Evolutionary conservation across 1,140 invertebrate genomes (phyloP), one percentile per base, ranked within the genome.

Genomic region (Pollicipes pollicipes): DNA sequence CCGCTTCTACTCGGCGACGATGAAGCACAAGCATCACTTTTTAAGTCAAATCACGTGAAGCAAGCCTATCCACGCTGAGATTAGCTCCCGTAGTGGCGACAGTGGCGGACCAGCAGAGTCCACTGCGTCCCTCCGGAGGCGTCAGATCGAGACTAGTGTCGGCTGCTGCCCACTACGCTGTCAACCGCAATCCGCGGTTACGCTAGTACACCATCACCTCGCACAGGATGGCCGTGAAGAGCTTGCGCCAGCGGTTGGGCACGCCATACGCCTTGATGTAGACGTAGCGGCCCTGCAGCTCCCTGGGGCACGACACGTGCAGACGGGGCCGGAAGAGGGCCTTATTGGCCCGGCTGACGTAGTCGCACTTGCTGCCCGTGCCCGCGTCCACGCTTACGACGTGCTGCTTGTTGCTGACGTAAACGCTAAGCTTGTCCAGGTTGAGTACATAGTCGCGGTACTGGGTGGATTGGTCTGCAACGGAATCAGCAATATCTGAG

Each of bases 191-290:
- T n/a, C n/a, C n/a, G n/a, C n/a, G n/a, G n/a, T n/a, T n/a, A n/a
- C n/a, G n/a, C 76, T 72, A 80, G 72, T 84, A 84, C n/a, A 83
- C 81, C 76, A 79, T 79, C 21, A 85, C 83, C 77, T 85, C 83
- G 74, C 84, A 85, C 17, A 85, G 75, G 29, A 84, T 80, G 58
- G 83, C 80, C 63, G 80, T 83, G 76, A 83, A 85, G 6, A 84
- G 75, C 71, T 80, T 77, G 70, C 79, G 81, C 80, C 81, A 84
- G 58, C 81, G 77, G 74, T 83, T 80, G 27, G 80, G 78, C 3
- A 81, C 77, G n/a, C 83, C 83, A 72, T 78, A 80, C 0, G 83
- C 83, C 75, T 83, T 80, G 31, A 85, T 80, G 72, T 83, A 83
- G 26, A 85, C 77, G 73, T 83, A 85, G n/a, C 83, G 78, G 17